Evolutionary conservation across 2,888 invertebrate species (phyloP).

Genomic region (Leptopilina syphax): DNA sequence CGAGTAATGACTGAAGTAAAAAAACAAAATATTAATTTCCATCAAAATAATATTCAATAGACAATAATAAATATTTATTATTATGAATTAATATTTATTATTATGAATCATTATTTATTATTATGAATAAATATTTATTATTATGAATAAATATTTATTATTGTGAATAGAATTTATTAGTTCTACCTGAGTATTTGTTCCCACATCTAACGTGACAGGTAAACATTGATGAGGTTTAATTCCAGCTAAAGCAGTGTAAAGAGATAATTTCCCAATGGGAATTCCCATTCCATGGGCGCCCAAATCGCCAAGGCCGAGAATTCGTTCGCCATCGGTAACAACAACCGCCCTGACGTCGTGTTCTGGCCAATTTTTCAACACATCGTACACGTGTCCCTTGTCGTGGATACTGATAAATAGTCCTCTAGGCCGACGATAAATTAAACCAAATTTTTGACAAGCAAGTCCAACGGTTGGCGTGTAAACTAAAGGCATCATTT

Average conservation of each 20-base stretch:
- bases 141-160: neutral
- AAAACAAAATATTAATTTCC: conserved; percentile 30
- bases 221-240: conserved; percentile 97
- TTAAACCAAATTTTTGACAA: conserved; percentile 97
- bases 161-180: too few species aligned
- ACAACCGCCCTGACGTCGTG: conserved; percentile 92
- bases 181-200: conserved; percentile 87
- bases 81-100: too few species aligned
- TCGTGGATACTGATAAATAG: conserved; percentile 98
- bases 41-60: neutral
- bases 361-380: conserved; percentile 96
- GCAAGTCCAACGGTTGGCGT: conserved; percentile 98
- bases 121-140: neutral
- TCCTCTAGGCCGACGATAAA: conserved; percentile 94
- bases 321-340: conserved; percentile 98
- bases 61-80: too few species aligned
- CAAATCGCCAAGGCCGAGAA: conserved; percentile 97
- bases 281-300: conserved; percentile 99
- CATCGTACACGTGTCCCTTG: conserved; percentile 95
- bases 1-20: conserved; percentile 82
- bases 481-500: conserved; percentile 99
- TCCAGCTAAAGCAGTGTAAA: conserved; percentile 98
- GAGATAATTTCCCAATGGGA: conserved; percentile 96
- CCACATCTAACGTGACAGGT: conserved; percentile 96
- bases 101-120: too few species aligned